Evolutionary conservation across 2,113 vertebrate genomes (phyloP).

Genomic region (Oxyruncus cristatus): DNA sequence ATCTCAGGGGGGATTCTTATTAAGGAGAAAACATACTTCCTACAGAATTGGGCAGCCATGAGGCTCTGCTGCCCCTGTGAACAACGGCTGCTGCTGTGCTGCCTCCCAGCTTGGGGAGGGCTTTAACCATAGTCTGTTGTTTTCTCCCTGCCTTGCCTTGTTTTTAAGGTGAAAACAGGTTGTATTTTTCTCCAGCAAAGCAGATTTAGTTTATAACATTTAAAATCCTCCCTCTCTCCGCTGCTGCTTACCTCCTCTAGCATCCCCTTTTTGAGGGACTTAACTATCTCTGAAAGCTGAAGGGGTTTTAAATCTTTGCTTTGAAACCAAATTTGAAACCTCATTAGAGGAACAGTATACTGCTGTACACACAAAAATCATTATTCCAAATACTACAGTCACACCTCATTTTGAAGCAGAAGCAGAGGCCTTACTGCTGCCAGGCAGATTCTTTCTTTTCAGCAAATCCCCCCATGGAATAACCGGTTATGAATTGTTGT

Average conservation of each 20-base stretch:
- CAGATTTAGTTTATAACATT: neutral
- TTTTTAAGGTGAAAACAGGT: neutral
- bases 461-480: too few relatives aligned
- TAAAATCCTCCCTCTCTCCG: neutral
- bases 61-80: neutral
- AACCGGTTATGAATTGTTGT: neutral
- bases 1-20: neutral
- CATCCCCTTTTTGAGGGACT: neutral
- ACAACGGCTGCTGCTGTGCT: neutral
- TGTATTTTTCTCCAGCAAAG: neutral
- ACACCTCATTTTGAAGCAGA: neutral
- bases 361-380: neutral
- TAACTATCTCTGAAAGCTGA: neutral
- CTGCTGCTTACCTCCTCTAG: neutral
- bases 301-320: neutral
- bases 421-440: neutral
- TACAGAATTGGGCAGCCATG: rapidly evolving
- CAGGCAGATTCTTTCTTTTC: neutral
- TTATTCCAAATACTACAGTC: neutral
- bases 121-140: neutral
- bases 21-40: neutral
- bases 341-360: neutral
- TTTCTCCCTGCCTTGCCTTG: neutral
- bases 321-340: neutral
- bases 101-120: neutral